Evolutionary conservation across 1,140 invertebrate genomes (phyloP), one percentile per base, ranked within the genome.

Genomic region (Papilio xuthus): DNA sequence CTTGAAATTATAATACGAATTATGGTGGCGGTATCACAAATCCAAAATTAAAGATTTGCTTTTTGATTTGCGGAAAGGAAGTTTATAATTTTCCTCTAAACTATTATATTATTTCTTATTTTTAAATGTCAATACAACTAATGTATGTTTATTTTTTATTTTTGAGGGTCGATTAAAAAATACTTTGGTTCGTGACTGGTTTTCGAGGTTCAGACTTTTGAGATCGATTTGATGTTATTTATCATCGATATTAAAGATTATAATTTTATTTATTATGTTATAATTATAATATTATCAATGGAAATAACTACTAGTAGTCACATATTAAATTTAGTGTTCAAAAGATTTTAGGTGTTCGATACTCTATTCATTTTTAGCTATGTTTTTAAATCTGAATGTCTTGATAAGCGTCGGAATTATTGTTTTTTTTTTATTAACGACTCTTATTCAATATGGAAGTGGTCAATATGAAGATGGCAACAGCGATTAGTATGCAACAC

Each of bases 41-140:
- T 60, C 20, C 23, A 60, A 26, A n/a, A 60, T 60, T 26, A 60
- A 60, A 60, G 56, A 60, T 60, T 60, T 60, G 56, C 26, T 60
- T 26, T 60, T n/a, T n/a, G n/a, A n/a, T n/a, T n/a, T n/a, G n/a
- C 56, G 56, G 56, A 60, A 60, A 60, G 12, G 23, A 60, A 26
- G 56, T 60, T 60, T 60, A 26, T 60, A 60, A 4, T 60, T 60
- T 53, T 60, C 18, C 18, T 53, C 20, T 6, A 50, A n/a, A 37
- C 7, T 37, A 37, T 47, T 26, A 60, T 60, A 56, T 56, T 56
- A 56, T 60, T 26, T 23, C 3, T 60, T 60, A 60, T 26, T 60
- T 60, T 60, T 23, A 60, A 60, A 60, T 60, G 23, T 60, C 23
- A 60, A 60, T 60, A 23, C 20, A 26, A 23, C 23, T 60, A 26